phyloP scores from a whole-genome alignment of 2,113 vertebrate genomes.

The Neofelis nebulosa region DNA sequence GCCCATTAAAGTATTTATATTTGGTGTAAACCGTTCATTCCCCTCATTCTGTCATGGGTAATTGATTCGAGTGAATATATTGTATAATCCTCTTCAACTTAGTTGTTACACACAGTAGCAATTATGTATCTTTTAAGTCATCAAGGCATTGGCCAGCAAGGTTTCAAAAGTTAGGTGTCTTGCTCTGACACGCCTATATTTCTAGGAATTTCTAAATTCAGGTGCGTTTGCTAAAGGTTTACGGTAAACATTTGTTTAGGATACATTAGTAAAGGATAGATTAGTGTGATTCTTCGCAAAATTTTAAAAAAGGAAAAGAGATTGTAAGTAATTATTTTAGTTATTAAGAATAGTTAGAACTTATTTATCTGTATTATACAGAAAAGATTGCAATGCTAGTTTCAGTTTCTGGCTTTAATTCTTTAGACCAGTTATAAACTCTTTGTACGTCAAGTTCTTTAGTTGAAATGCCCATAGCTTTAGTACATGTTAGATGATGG shows the following conservation, averaged over 20 bases:
- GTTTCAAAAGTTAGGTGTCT: background rate
- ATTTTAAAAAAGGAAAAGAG: background rate
- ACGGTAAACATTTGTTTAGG: background rate
- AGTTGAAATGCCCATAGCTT: background rate
- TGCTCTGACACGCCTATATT: background rate
- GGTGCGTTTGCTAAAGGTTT: background rate
- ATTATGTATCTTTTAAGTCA: background rate
- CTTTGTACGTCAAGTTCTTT: background rate
- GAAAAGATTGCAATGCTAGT: background rate
- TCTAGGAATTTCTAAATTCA: background rate
- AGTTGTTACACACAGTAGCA: background rate
- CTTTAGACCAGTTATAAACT: background rate
- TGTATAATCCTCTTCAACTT: background rate
- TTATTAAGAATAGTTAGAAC: background rate
- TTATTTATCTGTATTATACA: background rate
- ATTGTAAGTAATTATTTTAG: slow-evolving; percentile 1
- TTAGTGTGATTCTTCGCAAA: background rate
- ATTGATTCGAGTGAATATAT: slow-evolving; percentile 34
- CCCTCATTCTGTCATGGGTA: background rate
- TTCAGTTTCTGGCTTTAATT: background rate
- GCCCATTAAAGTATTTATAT: background rate
- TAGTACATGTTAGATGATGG: background rate
- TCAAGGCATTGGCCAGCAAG: background rate
- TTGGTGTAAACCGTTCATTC: background rate
- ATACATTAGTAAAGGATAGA: background rate